Evolutionary conservation across 1,140 invertebrate genomes (phyloP), one percentile per base, ranked within the genome.

Genomic region (Drosophila takahashii): DNA sequence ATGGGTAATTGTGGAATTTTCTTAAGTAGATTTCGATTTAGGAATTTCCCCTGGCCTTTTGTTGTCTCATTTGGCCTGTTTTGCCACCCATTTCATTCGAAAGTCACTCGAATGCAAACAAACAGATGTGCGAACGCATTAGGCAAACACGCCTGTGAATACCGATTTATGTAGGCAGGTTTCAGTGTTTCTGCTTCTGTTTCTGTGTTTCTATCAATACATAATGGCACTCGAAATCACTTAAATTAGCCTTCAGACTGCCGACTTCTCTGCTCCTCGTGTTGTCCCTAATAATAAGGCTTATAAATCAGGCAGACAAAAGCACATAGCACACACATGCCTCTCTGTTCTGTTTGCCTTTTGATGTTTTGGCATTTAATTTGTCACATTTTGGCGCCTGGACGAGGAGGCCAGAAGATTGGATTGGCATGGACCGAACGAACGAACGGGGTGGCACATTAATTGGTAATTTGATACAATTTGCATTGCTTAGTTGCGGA

Each of bases 351-450:
- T 57, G 70, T 53, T n/a, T 52, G 52, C 47, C 69, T 52, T 66
- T 65, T 75, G 71, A 74, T 74, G 71, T 75, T 76, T 75, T 76
- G 71, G 71, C 72, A 76, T 76, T 58, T 76, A 75, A 75, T 76
- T 66, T 76, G 71, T 52, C 71, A 58, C 50, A 65, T 75, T 72
- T 71, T 72, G 69, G 34, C 67, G 66, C 66, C 62, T 47, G 65
- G 52, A 16, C 22, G 15, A 29, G 29, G 29, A 22, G 61, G 42
- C 32, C 26, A 26, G 11, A 22, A 27, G 15, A 39, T 13, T 41
- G 18, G 34, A 9, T 15, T 16, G 22, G 29, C 6, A 22, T 2
- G 22, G 22, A 22, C 22, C 22, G 22, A 22, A 22, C 22, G 22
- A 22, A 8, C 11, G 6, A 39, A 22, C n/a, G 26, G 44, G 45